Percentiles rank a stretch among this genome's conserved stretches.
Evolutionary conservation across 2,888 invertebrate species (phyloP).

Genomic region (Dynastes maya): DNA sequence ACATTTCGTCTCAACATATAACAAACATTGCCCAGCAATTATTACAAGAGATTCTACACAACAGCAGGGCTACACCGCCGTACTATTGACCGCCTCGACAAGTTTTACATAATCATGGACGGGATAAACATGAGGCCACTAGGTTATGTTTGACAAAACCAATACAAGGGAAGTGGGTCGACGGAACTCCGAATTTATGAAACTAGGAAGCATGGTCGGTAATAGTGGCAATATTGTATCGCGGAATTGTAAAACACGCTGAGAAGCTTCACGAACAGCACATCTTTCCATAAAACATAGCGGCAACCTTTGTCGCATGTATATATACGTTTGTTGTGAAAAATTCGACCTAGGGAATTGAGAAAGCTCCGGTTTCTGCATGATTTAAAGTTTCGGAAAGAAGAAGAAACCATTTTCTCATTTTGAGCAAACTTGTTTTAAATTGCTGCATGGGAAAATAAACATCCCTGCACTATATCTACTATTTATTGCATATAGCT

Average conservation of each 20-base stretch:
- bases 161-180: conserved; percentile 46
- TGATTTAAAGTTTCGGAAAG: no score
- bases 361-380: no score
- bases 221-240: conserved; percentile 32
- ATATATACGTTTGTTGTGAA: no score
- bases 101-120: conserved; percentile 31
- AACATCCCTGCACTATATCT: no score
- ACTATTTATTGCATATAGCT: no score
- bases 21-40: no score
- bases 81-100: conserved; percentile 19
- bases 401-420: no score
- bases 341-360: no score
- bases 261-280: conserved; percentile 17
- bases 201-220: conserved; percentile 29
- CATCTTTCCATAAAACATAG: conserved; percentile 18
- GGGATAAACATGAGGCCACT: conserved; percentile 36
- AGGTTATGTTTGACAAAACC: conserved; percentile 47
- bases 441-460: no score
- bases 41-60: no score
- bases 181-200: conserved; percentile 37
- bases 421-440: no score
- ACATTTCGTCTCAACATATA: no score
- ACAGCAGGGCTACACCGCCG: not conserved
- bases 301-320: not conserved
- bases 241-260: conserved; percentile 32